Conservation (phyloP, 2,113 vertebrate genomes). For the Sphyrna mokarran region DNA sequence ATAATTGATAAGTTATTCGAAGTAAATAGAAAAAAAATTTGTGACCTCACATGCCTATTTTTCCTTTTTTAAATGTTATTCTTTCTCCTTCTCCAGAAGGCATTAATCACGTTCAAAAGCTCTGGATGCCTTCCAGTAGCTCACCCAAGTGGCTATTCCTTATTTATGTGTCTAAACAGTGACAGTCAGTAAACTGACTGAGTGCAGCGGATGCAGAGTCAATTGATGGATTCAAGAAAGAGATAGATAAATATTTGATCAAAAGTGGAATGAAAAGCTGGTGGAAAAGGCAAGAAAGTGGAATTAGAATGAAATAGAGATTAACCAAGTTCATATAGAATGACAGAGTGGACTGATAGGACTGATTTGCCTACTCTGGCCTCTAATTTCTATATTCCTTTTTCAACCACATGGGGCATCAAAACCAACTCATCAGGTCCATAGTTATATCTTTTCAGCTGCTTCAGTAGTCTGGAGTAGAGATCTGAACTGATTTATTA, state of each 20-base stretch:
- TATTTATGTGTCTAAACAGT: background rate
- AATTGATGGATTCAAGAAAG: too few species aligned
- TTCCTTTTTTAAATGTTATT: background rate
- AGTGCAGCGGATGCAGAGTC: too few species aligned
- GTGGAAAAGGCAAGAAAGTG: too few species aligned
- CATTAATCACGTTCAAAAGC: background rate
- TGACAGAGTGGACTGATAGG: too few species aligned
- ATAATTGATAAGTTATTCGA: background rate
- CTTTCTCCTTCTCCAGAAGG: background rate
- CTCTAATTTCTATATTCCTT: too few species aligned
- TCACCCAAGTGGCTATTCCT: background rate
- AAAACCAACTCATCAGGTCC: background rate
- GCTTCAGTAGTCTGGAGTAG: background rate
- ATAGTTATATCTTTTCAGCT: background rate
- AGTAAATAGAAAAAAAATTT: background rate
- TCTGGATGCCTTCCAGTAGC: background rate
- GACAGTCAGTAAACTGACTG: background rate
- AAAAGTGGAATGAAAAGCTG: too few species aligned
- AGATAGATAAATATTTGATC: too few species aligned
- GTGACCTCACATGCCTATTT: background rate
- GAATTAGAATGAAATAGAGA: too few species aligned
- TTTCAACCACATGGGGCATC: background rate
- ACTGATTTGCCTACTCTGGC: too few species aligned
- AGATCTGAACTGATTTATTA: background rate
- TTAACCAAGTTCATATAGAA: too few species aligned